Conservation (phyloP, 2,113 vertebrate species). For the Cyprinus carpio region DNA sequence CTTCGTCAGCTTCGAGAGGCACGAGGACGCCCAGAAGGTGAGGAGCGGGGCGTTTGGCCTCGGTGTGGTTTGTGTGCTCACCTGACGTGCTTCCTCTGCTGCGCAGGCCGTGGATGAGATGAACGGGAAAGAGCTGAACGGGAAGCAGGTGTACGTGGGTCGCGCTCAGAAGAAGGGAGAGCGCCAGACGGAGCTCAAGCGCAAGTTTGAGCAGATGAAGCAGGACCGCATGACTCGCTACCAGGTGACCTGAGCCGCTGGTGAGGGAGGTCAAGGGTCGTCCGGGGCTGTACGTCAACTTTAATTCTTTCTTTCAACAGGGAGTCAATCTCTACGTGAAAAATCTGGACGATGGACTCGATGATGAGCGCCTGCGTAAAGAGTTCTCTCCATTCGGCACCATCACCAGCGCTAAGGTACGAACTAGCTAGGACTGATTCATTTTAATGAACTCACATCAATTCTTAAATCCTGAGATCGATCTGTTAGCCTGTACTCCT, state of each 20-base stretch:
- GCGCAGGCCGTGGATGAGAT: slow-evolving; percentile 94
- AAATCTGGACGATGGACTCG: slow-evolving; percentile 96
- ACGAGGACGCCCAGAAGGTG: slow-evolving; percentile 96
- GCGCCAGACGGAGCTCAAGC: slow-evolving; percentile 94
- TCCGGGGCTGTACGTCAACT: slow-evolving; percentile 48
- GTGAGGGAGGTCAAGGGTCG: background rate
- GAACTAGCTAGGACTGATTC: too few species aligned
- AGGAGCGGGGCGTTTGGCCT: background rate
- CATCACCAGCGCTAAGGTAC: slow-evolving; percentile 94
- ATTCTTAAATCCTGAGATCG: too few species aligned
- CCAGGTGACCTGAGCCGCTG: slow-evolving; percentile 76
- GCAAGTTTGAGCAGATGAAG: slow-evolving; percentile 98
- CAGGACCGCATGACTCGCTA: slow-evolving; percentile 98
- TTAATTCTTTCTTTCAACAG: slow-evolving; percentile 69
- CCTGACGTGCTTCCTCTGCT: background rate
- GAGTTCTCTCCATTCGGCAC: slow-evolving; percentile 95
- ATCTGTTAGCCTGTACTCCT: too few species aligned
- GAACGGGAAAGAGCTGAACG: slow-evolving; percentile 95
- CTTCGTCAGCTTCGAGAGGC: slow-evolving; percentile 96
- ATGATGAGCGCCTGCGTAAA: slow-evolving; percentile 93
- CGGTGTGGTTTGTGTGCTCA: background rate
- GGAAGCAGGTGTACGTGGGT: slow-evolving; percentile 94
- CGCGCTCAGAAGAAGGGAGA: slow-evolving; percentile 98
- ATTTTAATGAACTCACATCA: too few species aligned
- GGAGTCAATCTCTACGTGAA: slow-evolving; percentile 98